Evolutionary conservation across 1,140 invertebrate species (phyloP).

Genomic region (Drosophila repleta): DNA sequence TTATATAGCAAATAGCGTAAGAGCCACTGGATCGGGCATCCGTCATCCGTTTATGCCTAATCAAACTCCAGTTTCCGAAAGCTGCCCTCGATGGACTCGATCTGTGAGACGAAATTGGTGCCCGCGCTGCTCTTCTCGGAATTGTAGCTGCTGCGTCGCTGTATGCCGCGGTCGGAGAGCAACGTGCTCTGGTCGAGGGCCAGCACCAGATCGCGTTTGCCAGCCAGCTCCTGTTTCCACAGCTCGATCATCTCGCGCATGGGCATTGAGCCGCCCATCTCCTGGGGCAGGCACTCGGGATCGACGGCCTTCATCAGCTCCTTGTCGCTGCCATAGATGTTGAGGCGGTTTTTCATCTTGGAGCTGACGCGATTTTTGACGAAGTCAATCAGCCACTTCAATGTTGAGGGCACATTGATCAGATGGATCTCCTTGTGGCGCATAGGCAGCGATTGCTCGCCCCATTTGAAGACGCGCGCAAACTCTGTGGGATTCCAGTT

Average conservation of each 20-base stretch:
- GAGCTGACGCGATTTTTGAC: slow-evolving; percentile 87
- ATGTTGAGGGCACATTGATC: slow-evolving; percentile 88
- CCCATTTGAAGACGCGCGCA: slow-evolving; percentile 87
- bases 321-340: slow-evolving; percentile 88
- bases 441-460: slow-evolving; percentile 91
- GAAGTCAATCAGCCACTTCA: slow-evolving; percentile 90
- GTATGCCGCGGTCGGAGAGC: slow-evolving; percentile 85
- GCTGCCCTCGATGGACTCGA: slow-evolving; percentile 86
- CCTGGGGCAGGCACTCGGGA: slow-evolving; percentile 88
- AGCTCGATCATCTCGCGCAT: slow-evolving; percentile 90
- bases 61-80: slow-evolving; percentile 90
- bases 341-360: slow-evolving; percentile 88
- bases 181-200: slow-evolving; percentile 89
- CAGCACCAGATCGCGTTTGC: slow-evolving; percentile 87
- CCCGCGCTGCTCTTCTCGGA: slow-evolving; percentile 72
- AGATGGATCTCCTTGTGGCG: slow-evolving; percentile 90
- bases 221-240: slow-evolving; percentile 87
- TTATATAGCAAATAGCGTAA: neutral
- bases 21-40: neutral
- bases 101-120: slow-evolving; percentile 80
- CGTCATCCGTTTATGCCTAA: slow-evolving; percentile 64
- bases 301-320: slow-evolving; percentile 87
- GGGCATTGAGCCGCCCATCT: slow-evolving; percentile 90
- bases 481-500: slow-evolving; percentile 89
- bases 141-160: slow-evolving; percentile 84